Conservation (phyloP, 23 tunicate genomes). For the Trididemnum nubilum region DNA sequence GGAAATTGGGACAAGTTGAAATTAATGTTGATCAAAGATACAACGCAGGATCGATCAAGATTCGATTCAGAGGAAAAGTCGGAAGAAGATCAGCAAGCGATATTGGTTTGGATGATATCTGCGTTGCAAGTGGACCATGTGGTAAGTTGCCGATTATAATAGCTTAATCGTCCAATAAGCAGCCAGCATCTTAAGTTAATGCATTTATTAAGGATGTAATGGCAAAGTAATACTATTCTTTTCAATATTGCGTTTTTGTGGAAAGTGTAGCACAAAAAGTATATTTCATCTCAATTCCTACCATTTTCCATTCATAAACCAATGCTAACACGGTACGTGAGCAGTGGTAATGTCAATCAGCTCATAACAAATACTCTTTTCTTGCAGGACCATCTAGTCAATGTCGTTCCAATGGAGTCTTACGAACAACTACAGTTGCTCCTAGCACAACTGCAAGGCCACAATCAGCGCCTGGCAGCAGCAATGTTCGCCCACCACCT, state of each 20-base stretch:
- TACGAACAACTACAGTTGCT: not conserved
- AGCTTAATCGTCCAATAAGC: too few relatives aligned
- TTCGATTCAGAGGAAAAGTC: not conserved
- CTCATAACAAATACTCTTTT: not conserved
- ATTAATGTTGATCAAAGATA: slow-evolving; percentile 18
- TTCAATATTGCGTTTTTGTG: too few relatives aligned
- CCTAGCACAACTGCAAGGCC: slow-evolving; percentile 26
- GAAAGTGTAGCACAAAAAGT: too few relatives aligned
- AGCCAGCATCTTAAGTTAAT: too few relatives aligned
- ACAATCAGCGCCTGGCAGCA: too few relatives aligned
- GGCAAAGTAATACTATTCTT: too few relatives aligned
- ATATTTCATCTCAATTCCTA: too few relatives aligned
- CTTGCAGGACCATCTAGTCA: slow-evolving; percentile 3
- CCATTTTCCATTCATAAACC: too few relatives aligned
- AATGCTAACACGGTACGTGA: too few relatives aligned
- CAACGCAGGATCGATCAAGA: slow-evolving; percentile 27
- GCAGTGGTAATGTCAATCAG: too few relatives aligned
- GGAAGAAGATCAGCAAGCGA: slow-evolving; percentile 58
- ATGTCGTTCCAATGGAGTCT: slow-evolving; percentile 14
- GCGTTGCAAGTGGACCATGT: slow-evolving; percentile 80
- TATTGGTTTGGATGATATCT: slow-evolving; percentile 79
- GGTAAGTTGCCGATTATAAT: slow-evolving; percentile 30
- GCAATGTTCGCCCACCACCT: too few relatives aligned
- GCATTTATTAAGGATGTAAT: too few relatives aligned
- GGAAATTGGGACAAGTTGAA: slow-evolving; percentile 47